phyloP scores from a whole-genome alignment of 2,113 vertebrate genomes.

The Rhabdomys dilectus region DNA sequence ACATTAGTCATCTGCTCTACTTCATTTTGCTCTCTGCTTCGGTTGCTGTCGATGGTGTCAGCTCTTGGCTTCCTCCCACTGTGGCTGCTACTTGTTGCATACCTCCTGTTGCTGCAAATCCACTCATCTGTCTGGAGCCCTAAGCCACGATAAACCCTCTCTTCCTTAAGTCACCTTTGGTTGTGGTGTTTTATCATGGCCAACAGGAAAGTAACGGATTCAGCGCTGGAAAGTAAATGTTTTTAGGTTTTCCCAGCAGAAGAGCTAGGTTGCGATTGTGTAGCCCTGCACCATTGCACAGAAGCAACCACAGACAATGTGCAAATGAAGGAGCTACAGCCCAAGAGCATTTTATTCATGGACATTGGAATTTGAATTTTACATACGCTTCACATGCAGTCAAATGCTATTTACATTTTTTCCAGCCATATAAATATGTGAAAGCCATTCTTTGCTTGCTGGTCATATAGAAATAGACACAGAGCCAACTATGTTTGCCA shows the following conservation, averaged over 20 bases:
- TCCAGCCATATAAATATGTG: slow-evolving; percentile 38
- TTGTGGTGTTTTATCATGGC: background rate
- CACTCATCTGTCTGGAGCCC: no score
- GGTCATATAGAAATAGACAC: background rate
- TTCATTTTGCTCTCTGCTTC: background rate
- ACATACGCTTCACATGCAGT: slow-evolving; percentile 45
- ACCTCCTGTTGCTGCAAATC: background rate
- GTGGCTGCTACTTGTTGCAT: background rate
- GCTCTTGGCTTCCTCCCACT: background rate
- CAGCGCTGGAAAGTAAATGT: background rate
- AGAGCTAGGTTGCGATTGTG: background rate
- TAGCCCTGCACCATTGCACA: background rate
- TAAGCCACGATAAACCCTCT: background rate
- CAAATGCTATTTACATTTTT: slow-evolving; percentile 51
- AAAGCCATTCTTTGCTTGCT: slow-evolving; percentile 11
- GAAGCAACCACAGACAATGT: background rate
- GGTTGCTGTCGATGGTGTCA: background rate
- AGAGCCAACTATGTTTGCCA: background rate
- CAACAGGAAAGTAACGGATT: background rate
- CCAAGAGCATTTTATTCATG: slow-evolving; percentile 52
- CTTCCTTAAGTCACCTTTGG: background rate
- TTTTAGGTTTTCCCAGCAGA: background rate
- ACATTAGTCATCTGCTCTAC: background rate
- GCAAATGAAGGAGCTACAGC: background rate
- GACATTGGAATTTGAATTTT: slow-evolving; percentile 66